A percentile compares a stretch with the other conserved stretches of the same genome.
Conservation (phyloP, 2,888 invertebrate genomes). For the Athalia rosae region DNA sequence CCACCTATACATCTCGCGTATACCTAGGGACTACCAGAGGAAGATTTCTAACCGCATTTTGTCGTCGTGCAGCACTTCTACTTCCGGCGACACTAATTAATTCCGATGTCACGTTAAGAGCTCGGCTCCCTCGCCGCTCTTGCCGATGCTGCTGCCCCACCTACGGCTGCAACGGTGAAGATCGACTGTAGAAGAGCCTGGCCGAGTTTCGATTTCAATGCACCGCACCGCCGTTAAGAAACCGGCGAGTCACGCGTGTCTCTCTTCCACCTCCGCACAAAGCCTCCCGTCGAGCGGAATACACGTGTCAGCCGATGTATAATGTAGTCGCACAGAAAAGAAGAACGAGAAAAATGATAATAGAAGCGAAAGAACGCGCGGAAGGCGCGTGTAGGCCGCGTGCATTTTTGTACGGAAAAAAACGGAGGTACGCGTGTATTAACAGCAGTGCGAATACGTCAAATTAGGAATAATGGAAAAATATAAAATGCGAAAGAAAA, state of each 20-base stretch:
- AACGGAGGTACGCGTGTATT: background rate
- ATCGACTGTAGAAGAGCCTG: background rate
- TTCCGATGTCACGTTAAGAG: constrained; percentile 41
- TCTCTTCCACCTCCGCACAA: background rate
- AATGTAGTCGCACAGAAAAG: background rate
- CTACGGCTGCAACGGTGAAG: background rate
- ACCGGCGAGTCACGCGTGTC: constrained; percentile 22
- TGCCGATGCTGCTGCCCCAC: background rate
- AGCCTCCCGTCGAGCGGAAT: background rate
- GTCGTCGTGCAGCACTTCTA: constrained; percentile 39
- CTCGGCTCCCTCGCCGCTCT: background rate
- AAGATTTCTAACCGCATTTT: constrained; percentile 45
- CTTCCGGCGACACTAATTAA: constrained; percentile 46
- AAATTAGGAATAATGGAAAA: too few relatives aligned
- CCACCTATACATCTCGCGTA: background rate
- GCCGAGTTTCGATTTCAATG: constrained; percentile 42
- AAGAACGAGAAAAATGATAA: too few relatives aligned
- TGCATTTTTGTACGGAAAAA: constrained; percentile 17
- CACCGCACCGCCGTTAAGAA: background rate
- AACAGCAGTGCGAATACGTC: too few relatives aligned
- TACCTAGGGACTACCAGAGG: constrained; percentile 4
- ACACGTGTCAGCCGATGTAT: background rate
- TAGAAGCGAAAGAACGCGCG: background rate
- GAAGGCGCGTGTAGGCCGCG: background rate
- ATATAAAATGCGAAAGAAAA: too few relatives aligned